Conservation (phyloP, 2,888 invertebrate genomes). For the Calliopum simillimum region DNA sequence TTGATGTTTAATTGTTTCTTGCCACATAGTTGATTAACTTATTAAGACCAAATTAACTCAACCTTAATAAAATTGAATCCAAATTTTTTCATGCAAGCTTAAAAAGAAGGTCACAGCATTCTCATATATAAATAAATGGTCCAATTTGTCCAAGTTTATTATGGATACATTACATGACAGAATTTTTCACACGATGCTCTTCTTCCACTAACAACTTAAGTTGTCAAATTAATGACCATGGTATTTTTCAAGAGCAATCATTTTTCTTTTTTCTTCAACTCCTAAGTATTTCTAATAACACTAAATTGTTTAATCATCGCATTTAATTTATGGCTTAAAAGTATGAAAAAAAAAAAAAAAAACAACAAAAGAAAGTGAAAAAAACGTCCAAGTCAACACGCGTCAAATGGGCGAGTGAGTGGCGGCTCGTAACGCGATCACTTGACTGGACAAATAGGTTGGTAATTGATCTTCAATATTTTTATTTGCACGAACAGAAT, state of each 20-base stretch:
- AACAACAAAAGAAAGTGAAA: background rate
- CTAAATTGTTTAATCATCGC: constrained; percentile 58
- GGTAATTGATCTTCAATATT: constrained; percentile 25
- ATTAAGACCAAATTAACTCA: no score
- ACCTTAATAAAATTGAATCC: no score
- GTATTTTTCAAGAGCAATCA: no score
- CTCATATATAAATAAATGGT: no score
- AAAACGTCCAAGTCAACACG: background rate
- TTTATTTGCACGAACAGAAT: constrained; percentile 8
- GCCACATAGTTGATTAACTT: no score
- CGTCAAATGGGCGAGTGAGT: constrained; percentile 15
- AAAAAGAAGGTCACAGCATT: no score
- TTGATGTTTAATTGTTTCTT: no score
- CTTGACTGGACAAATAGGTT: constrained; percentile 36
- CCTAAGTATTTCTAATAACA: background rate
- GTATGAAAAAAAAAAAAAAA: background rate
- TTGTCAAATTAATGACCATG: no score
- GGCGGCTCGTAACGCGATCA: constrained; percentile 38
- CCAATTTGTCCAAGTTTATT: no score
- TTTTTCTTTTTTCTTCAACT: background rate
- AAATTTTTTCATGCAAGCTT: no score
- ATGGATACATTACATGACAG: no score
- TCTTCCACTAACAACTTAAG: background rate
- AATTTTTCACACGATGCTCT: background rate
- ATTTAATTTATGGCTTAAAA: constrained; percentile 51